phyloP scores from a whole-genome alignment of 2,113 vertebrate species.

The Malurus melanocephalus region DNA sequence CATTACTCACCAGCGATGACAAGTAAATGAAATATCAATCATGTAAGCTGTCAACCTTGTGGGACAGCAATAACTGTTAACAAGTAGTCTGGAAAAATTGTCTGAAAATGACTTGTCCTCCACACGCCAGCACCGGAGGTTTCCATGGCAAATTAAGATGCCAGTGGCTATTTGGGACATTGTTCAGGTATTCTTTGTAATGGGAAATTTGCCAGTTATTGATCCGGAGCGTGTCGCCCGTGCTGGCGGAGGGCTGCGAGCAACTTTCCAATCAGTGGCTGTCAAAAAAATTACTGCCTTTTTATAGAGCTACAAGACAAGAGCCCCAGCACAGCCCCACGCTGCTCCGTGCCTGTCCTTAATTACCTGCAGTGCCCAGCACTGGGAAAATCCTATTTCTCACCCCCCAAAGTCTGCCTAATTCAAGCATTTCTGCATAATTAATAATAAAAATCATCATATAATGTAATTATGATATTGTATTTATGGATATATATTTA shows the following conservation, averaged over 20 bases:
- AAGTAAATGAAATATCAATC: constrained; percentile 84
- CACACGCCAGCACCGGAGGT: constrained; percentile 65
- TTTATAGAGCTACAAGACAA: constrained; percentile 77
- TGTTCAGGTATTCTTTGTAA: constrained; percentile 94
- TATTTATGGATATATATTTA: too few species aligned
- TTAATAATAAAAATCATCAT: not conserved
- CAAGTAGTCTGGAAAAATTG: constrained; percentile 85
- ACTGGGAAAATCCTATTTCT: not conserved
- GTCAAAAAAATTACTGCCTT: constrained; percentile 89
- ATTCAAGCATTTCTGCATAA: not conserved
- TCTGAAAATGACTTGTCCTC: constrained; percentile 79
- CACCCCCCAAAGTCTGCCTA: not conserved
- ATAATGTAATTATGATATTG: too few species aligned
- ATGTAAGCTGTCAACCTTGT: constrained; percentile 81
- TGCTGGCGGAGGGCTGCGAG: constrained; percentile 83
- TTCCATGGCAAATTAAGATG: constrained; percentile 80
- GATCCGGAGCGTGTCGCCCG: constrained; percentile 89
- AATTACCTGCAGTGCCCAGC: constrained; percentile 60
- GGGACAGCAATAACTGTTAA: constrained; percentile 87
- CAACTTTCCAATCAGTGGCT: constrained; percentile 92
- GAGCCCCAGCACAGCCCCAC: constrained; percentile 43
- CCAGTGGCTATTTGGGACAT: constrained; percentile 90
- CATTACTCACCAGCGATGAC: constrained; percentile 77
- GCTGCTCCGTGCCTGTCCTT: constrained; percentile 38
- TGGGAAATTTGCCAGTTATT: constrained; percentile 98